Conservation (phyloP, 2,888 invertebrate species). For the Rhingia rostrata region DNA sequence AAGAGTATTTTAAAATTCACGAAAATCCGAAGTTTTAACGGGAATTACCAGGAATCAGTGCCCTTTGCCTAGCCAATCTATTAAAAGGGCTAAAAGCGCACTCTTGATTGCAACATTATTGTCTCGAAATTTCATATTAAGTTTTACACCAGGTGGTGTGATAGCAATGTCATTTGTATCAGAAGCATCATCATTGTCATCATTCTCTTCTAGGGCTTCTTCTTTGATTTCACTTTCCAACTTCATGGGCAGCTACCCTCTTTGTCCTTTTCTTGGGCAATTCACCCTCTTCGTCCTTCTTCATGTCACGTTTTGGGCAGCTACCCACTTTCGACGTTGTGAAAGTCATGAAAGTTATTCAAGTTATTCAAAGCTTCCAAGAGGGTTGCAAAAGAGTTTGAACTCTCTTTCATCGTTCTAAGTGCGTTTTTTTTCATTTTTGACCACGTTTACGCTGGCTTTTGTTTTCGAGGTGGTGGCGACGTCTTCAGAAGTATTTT, state of each 20-base stretch:
- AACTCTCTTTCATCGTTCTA: too few species aligned
- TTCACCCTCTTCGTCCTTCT: too few species aligned
- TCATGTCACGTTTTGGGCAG: too few species aligned
- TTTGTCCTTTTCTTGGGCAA: too few species aligned
- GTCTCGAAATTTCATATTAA: conserved; percentile 51
- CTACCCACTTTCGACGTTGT: too few species aligned
- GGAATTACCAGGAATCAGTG: conserved; percentile 61
- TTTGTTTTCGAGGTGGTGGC: too few species aligned
- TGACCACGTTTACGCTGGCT: too few species aligned
- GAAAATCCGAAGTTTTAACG: conserved; percentile 45
- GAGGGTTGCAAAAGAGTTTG: too few species aligned
- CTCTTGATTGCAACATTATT: conserved; percentile 40
- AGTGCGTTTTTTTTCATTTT: too few species aligned
- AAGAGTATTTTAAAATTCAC: conserved; percentile 61
- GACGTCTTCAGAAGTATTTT: too few species aligned
- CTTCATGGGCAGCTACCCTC: conserved; percentile 52
- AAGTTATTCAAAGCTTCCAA: too few species aligned
- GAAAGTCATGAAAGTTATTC: too few species aligned
- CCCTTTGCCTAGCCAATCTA: conserved; percentile 67
- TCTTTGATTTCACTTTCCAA: conserved; percentile 39
- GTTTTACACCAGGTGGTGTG: conserved; percentile 55
- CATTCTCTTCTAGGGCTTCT: conserved; percentile 19
- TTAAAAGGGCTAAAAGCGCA: conserved; percentile 69
- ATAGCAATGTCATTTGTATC: conserved; percentile 23
- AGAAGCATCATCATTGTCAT: conserved; percentile 7